Evolutionary conservation across 2,797 vertebrate genomes (phyloP), one percentile per base, ranked within the genome.

Genomic region (Triplophysa yarkandensis): DNA sequence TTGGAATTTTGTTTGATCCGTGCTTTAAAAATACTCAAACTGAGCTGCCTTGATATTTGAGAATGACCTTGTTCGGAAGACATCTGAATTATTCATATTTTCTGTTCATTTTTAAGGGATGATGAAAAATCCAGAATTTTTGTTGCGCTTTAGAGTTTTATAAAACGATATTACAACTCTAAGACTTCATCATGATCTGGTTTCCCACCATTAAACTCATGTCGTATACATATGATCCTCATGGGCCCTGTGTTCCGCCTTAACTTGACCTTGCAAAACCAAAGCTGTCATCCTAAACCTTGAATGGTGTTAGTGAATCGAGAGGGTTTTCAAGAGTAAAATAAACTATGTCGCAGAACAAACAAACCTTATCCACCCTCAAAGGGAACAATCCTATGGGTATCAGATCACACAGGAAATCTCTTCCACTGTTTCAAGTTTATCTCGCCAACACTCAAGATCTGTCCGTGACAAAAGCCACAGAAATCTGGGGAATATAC

Each of bases 261-360:
- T 77, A 80, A 82, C 75, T 83, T 85, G 84, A 88, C 86, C 85
- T 84, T 84, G 77, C 62, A 77, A 78, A 86, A 85, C 86, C 72
- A 77, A 73, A 84, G 78, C 6, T 0, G 83, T 81, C 87, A 90
- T 79, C 75, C 69, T 83, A 90, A 87, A 84, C 88, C 79, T 82
- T 87, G 87, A 90, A 90, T 85, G 87, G 88, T 86, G 87, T 88
- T 86, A 86, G 88, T 85, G 86, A 88, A 83, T 77, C 82, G 83
- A 83, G 77, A 86, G 32, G 78, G 81, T 84, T 83, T 82, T 77
- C 70, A 76, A 41, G 83, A 90, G 86, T 88, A 88, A 90, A 90
- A 91, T 88, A 90, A 92, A 91, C 88, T 28, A 87, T 86, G 89
- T 89, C 82, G 83, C 85, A 81, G 81, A 70, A 85, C 83, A 92